Percentiles rank a stretch among this genome's conserved stretches.
phyloP scores from a whole-genome alignment of 2,888 invertebrate species.

The Agrotis puta region DNA sequence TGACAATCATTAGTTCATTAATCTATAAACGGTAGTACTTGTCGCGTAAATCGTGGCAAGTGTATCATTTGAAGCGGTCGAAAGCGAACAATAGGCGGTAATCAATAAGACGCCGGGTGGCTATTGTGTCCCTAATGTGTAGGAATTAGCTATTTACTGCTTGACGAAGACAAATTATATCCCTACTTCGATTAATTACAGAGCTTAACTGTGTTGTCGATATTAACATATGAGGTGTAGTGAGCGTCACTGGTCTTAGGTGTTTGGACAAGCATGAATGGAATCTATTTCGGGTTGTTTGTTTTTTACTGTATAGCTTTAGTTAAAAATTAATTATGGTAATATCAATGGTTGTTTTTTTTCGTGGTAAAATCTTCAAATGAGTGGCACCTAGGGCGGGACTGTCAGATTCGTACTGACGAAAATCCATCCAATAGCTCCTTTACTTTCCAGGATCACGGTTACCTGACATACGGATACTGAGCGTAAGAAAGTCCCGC shows the following conservation, averaged over 20 bases:
- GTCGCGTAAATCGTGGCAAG: slow-evolving; percentile 83
- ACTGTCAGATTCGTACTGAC: too few relatives aligned
- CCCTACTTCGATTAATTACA: slow-evolving; percentile 88
- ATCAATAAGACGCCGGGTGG: slow-evolving; percentile 86
- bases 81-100: slow-evolving; percentile 87
- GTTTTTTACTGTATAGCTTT: background rate
- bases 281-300: background rate
- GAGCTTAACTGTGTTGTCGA: slow-evolving; percentile 86
- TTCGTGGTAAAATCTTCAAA: too few relatives aligned
- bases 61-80: slow-evolving; percentile 86
- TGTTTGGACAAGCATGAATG: slow-evolving; percentile 14
- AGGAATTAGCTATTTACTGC: slow-evolving; percentile 90
- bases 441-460: too few relatives aligned
- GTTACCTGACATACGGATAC: too few relatives aligned
- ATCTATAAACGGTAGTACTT: slow-evolving; percentile 78
- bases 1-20: slow-evolving; percentile 77
- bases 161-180: slow-evolving; percentile 90
- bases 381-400: too few relatives aligned
- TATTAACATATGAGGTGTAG: slow-evolving; percentile 75
- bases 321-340: background rate
- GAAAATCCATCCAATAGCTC: too few relatives aligned
- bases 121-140: slow-evolving; percentile 89
- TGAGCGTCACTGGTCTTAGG: slow-evolving; percentile 57
- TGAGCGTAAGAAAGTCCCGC: too few relatives aligned
- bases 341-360: too few relatives aligned